Evolutionary conservation across 2,888 invertebrate species (phyloP), one percentile per base, ranked within the genome.

Genomic region (Hesperia comma): DNA sequence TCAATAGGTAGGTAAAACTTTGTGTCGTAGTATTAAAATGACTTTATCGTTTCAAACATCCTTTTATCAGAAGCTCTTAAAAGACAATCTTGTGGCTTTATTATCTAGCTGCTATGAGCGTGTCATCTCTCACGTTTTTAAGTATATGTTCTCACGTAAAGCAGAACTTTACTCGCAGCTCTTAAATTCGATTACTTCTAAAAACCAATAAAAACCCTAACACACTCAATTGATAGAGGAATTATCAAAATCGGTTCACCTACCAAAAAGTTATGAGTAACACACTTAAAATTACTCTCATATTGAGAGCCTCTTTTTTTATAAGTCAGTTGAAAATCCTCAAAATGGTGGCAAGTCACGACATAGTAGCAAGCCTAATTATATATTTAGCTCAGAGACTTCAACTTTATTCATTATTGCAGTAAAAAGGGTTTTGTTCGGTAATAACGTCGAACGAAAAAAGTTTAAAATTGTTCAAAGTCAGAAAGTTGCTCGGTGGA

Each of bases 391-490:
- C n/a, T n/a, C n/a, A n/a, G n/a, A n/a, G n/a, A n/a, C n/a, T n/a
- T n/a, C n/a, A n/a, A n/a, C n/a, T n/a, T n/a, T n/a, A n/a, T n/a
- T n/a, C n/a, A n/a, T n/a, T n/a, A n/a, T n/a, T n/a, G n/a, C n/a
- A n/a, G n/a, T n/a, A n/a, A n/a, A n/a, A n/a, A n/a, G n/a, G n/a
- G n/a, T n/a, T n/a, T n/a, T 26, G 5, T 26, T 26, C 5, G 26
- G 66, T 66, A 68, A 71, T 71, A 70, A 69, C 55, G 69, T 68
- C 66, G 17, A 49, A 21, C n/a, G 37, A 51, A 63, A 63, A 68
- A 70, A 70, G 68, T 72, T 72, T 66, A 70, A 69, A 71, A 70
- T 69, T 61, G 67, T 67, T 49, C 51, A 54, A 57, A 69, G 63
- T 53, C 37, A 53, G 62, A 68, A 61, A 17, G 64, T 54, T 62